Conservation (phyloP, 2,888 invertebrate species). For the Autographa pulchrina region DNA sequence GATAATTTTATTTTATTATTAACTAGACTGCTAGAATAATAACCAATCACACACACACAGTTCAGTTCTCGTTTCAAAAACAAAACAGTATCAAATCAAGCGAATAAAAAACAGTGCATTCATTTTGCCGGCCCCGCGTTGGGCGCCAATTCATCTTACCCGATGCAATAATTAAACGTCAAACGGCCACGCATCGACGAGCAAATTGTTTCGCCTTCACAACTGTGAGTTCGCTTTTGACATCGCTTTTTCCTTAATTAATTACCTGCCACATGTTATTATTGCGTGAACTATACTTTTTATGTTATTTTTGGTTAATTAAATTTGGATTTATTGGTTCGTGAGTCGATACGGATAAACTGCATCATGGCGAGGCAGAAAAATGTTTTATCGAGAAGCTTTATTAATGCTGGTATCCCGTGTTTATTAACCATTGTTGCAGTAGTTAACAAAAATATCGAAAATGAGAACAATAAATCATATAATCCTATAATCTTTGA, state of each 20-base stretch:
- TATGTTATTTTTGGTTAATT: constrained; percentile 42
- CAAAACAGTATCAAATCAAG: constrained; percentile 15
- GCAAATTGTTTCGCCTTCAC: constrained; percentile 65
- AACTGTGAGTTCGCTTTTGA: constrained; percentile 50
- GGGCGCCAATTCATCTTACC: constrained; percentile 62
- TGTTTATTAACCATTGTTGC: background rate
- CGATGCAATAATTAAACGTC: constrained; percentile 67
- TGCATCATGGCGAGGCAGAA: background rate
- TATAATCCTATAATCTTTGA: no score
- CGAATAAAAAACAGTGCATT: constrained; percentile 20
- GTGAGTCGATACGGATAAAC: background rate
- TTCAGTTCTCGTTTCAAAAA: background rate
- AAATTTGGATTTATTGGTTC: constrained; percentile 42
- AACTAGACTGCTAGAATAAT: no score
- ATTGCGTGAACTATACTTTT: constrained; percentile 47
- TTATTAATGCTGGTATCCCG: background rate
- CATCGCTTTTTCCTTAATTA: constrained; percentile 52
- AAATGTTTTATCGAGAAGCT: background rate
- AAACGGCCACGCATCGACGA: constrained; percentile 59
- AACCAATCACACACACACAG: background rate
- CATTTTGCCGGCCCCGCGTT: constrained; percentile 39
- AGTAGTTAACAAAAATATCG: no score
- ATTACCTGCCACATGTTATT: constrained; percentile 53
- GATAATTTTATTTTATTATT: no score
- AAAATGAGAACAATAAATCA: no score